These are phyloP conservation scores for Hippoglossus stenolepis DNA, from an alignment of 2,113 vertebrate genomes.

Conservation along the genomic window DNA sequence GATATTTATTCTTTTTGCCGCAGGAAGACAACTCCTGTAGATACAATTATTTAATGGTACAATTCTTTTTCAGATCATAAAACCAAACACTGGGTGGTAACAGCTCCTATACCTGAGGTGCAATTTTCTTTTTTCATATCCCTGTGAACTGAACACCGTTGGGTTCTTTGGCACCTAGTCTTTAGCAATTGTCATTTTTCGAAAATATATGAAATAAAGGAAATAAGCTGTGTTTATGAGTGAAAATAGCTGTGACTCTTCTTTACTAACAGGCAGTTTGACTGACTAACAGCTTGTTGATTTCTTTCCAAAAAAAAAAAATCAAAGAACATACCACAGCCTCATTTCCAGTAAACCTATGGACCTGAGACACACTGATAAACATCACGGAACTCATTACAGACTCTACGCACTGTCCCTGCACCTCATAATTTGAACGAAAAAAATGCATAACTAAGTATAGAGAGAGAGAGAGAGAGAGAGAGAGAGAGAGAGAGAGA, in stretches of 20 bases:
- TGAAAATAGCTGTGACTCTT: too few relatives aligned
- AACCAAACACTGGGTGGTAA: neutral
- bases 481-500: conserved; percentile 14
- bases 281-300: conserved; percentile 11
- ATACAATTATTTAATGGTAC: too few relatives aligned
- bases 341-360: conserved; percentile 75
- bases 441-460: conserved; percentile 66
- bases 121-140: too few relatives aligned
- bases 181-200: neutral
- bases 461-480: conserved; percentile 20
- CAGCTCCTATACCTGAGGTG: neutral
- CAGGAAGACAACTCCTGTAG: too few relatives aligned
- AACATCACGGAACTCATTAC: conserved; percentile 63
- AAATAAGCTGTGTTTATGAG: neutral
- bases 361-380: conserved; percentile 46
- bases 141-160: neutral
- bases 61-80: neutral
- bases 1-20: neutral
- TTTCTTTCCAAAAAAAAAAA: conserved; percentile 16
- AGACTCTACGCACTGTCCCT: conserved; percentile 40
- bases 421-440: conserved; percentile 66
- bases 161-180: neutral
- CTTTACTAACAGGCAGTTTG: too few relatives aligned
- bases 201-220: neutral
- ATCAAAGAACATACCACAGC: neutral